A percentile compares a stretch with the other conserved stretches of the same genome.
phyloP scores from a whole-genome alignment of 2,797 vertebrate species.

The Lophius americanus region DNA sequence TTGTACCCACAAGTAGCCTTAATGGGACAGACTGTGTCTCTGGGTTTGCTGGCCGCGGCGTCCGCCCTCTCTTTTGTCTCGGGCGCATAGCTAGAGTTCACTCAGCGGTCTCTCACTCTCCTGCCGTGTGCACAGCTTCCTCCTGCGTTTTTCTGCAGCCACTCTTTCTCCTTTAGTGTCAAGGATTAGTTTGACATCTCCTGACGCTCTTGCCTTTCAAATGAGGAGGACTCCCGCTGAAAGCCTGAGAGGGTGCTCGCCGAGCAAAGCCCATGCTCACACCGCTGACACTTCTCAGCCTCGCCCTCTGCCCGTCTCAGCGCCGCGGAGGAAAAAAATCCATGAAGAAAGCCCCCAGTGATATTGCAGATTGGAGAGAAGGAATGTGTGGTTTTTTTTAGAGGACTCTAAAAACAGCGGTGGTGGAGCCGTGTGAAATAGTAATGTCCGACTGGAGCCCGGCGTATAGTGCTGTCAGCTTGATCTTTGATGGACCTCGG shows the following conservation, averaged over 20 bases:
- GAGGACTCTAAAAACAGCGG: slow-evolving; percentile 52
- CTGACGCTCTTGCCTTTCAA: slow-evolving; percentile 69
- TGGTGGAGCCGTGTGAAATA: slow-evolving; percentile 55
- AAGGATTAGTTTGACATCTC: slow-evolving; percentile 78
- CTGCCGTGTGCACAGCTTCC: slow-evolving; percentile 18
- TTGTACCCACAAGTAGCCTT: slow-evolving; percentile 13
- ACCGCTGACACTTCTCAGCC: slow-evolving; percentile 53
- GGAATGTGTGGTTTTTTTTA: slow-evolving; percentile 65
- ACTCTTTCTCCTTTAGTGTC: slow-evolving; percentile 56
- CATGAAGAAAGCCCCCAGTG: slow-evolving; percentile 56
- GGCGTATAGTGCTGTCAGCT: slow-evolving; percentile 32
- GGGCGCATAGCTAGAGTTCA: slow-evolving; percentile 50
- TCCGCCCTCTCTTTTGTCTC: slow-evolving; percentile 39
- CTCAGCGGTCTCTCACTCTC: slow-evolving; percentile 30
- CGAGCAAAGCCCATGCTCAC: slow-evolving; percentile 61
- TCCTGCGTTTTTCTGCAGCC: slow-evolving; percentile 43
- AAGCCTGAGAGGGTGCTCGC: slow-evolving; percentile 64
- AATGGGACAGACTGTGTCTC: slow-evolving; percentile 9
- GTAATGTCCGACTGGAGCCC: slow-evolving; percentile 51
- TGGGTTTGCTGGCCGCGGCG: neutral
- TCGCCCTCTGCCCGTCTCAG: slow-evolving; percentile 45
- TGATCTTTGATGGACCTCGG: slow-evolving; percentile 46
- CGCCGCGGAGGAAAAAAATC: slow-evolving; percentile 49
- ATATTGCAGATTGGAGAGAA: slow-evolving; percentile 51
- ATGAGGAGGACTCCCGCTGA: slow-evolving; percentile 68